Conservation (phyloP, 2,797 vertebrate genomes). For the Tadarida brasiliensis region DNA sequence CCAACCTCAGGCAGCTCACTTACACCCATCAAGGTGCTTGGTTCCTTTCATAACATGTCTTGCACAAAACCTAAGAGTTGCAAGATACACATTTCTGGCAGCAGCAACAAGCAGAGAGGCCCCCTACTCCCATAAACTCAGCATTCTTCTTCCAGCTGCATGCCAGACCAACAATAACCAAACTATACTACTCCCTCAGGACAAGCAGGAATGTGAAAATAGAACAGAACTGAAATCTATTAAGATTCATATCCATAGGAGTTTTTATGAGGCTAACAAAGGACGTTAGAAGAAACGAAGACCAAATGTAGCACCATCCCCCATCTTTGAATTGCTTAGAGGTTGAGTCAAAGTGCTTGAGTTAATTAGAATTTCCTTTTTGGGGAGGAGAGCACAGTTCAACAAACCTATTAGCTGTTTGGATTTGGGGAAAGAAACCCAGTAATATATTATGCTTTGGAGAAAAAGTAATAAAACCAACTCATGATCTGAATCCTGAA, state of each 20-base stretch:
- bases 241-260: slow-evolving; percentile 74
- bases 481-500: slow-evolving; percentile 60
- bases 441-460: slow-evolving; percentile 68
- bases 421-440: slow-evolving; percentile 56
- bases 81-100: slow-evolving; percentile 50
- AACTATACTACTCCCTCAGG: slow-evolving; percentile 75
- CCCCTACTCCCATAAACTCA: slow-evolving; percentile 66
- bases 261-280: slow-evolving; percentile 75
- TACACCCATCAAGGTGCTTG: not conserved
- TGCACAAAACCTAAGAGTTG: slow-evolving; percentile 22
- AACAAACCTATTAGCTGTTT: slow-evolving; percentile 68
- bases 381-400: slow-evolving; percentile 48
- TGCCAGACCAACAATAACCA: slow-evolving; percentile 74
- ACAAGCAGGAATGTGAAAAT: slow-evolving; percentile 75
- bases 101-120: slow-evolving; percentile 35
- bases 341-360: slow-evolving; percentile 61
- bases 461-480: slow-evolving; percentile 74
- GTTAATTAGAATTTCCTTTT: slow-evolving; percentile 76
- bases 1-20: not conserved
- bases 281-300: slow-evolving; percentile 59
- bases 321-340: slow-evolving; percentile 57
- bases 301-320: slow-evolving; percentile 55
- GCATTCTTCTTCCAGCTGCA: slow-evolving; percentile 77
- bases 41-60: not conserved
- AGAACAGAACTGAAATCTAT: slow-evolving; percentile 75